Evolutionary conservation across 2,888 invertebrate genomes (phyloP), one percentile per base, ranked within the genome.

Genomic region (Eubasilissa splendida): DNA sequence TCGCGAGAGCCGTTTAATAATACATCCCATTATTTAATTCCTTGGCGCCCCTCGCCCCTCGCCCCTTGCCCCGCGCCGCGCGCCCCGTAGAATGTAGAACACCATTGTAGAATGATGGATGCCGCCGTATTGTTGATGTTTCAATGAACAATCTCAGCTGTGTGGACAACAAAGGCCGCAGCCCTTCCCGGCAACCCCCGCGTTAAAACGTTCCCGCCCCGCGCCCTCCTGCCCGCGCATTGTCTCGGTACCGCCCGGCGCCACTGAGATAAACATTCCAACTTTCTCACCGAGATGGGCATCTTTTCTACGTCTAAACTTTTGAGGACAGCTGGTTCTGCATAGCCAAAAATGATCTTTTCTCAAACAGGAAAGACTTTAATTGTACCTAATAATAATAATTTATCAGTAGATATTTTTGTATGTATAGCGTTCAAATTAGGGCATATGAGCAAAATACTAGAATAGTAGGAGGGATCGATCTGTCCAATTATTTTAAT

Each of bases 61-160:
- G 31, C 31, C 8, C 11, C 22, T 7, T 7, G 4, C 66, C 66
- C 11, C 66, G 66, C 22, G 66, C 66, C 33, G 50, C 60, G 22
- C 3, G 31, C 22, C 60, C 60, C 31, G 22, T 60, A 58, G 14
- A 58, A 58, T 59, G 59, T 22, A 63, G 22, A n/a, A n/a, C 60
- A 2, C 66, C 70, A 71, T 59, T 56, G 71, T 56, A 50, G 58
- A 12, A 52, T 77, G 77, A 77, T 77, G 77, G 71, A 71, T 77
- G 70, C 77, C 50, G 70, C 59, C 56, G 50, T 71, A 77, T 77
- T 77, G 77, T 77, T 70, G 71, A 68, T 59, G 53, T 58, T 70
- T 71, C 77, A 59, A 77, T 60, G 59, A 71, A 71, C 58, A 77
- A 77, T 60, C 71, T 58, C 22, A 77, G 71, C 50, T 70, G 70